Percentiles rank a stretch among this genome's conserved stretches.
Evolutionary conservation across 2,888 invertebrate genomes (phyloP).

Genomic region (Chironomus tentans): DNA sequence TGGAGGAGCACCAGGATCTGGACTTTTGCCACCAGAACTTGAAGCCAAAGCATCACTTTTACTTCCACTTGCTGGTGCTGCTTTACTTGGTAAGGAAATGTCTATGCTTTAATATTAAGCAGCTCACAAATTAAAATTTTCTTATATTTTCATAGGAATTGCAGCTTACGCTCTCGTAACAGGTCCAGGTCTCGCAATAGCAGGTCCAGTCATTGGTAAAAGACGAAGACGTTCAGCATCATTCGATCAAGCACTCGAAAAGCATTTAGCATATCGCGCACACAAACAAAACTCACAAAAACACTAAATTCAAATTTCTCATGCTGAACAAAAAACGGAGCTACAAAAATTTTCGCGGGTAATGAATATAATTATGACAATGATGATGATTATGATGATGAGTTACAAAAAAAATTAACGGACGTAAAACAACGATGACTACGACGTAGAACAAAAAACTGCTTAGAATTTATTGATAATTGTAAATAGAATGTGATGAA

Average conservation of each 20-base stretch:
- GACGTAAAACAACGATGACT: neutral
- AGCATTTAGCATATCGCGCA: constrained; percentile 17
- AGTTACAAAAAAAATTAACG: neutral
- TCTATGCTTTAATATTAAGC: too few relatives aligned
- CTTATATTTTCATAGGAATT: neutral
- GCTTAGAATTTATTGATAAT: neutral
- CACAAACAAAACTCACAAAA: neutral
- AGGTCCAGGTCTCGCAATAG: neutral
- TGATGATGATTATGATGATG: neutral
- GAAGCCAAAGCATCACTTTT: neutral
- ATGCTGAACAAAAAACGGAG: neutral
- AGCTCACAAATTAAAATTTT: neutral
- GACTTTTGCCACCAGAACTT: constrained; percentile 5
- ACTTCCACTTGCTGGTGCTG: constrained; percentile 11
- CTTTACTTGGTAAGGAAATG: neutral
- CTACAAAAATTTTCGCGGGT: neutral
- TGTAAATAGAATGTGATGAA: neutral
- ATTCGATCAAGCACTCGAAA: constrained; percentile 1
- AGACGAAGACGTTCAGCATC: constrained; percentile 3
- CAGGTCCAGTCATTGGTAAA: neutral
- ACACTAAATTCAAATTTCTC: neutral
- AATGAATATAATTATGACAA: neutral
- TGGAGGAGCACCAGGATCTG: neutral
- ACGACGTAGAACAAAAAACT: neutral
- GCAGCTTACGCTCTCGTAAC: constrained; percentile 5